phyloP scores from a whole-genome alignment of 2,888 invertebrate genomes.

The Hyposoter didymator region DNA sequence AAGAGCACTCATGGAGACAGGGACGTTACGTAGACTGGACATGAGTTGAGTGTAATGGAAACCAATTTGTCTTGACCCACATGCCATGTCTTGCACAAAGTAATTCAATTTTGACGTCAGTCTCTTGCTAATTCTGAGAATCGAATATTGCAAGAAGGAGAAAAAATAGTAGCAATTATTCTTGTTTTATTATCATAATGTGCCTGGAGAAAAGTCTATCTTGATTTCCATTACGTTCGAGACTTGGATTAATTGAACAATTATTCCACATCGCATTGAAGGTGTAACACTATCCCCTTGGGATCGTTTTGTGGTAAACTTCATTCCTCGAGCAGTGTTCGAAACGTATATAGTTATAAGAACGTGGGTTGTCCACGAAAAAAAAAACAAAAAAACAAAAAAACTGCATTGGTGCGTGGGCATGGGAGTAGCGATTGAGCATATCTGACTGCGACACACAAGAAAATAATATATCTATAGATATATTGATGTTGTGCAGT shows the following conservation, averaged over 20 bases:
- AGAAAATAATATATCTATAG: slow-evolving; percentile 35
- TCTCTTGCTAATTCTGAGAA: slow-evolving; percentile 5
- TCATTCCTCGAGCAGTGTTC: slow-evolving; percentile 10
- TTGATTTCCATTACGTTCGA: slow-evolving; percentile 49
- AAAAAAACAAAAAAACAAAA: slow-evolving; percentile 48
- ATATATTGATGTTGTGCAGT: slow-evolving; percentile 45
- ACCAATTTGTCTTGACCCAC: background rate
- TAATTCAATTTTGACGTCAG: background rate
- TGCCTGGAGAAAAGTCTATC: slow-evolving; percentile 47
- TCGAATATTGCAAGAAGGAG: background rate
- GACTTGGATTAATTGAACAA: slow-evolving; percentile 67
- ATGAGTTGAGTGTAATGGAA: slow-evolving; percentile 3
- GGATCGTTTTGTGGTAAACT: slow-evolving; percentile 56
- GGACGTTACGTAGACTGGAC: background rate
- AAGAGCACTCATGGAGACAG: background rate
- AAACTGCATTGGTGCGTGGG: slow-evolving; percentile 59
- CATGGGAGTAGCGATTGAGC: slow-evolving; percentile 58
- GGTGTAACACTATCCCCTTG: slow-evolving; percentile 65
- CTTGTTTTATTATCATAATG: slow-evolving; percentile 15
- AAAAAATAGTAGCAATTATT: slow-evolving; percentile 36
- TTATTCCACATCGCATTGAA: slow-evolving; percentile 62
- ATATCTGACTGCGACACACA: slow-evolving; percentile 45
- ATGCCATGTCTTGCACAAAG: background rate
- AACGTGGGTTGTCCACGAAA: slow-evolving; percentile 56
- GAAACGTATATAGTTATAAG: slow-evolving; percentile 25